Percentiles rank a stretch among this genome's conserved stretches.
Evolutionary conservation across 2,888 invertebrate genomes (phyloP).

Genomic region (Sipha maydis): DNA sequence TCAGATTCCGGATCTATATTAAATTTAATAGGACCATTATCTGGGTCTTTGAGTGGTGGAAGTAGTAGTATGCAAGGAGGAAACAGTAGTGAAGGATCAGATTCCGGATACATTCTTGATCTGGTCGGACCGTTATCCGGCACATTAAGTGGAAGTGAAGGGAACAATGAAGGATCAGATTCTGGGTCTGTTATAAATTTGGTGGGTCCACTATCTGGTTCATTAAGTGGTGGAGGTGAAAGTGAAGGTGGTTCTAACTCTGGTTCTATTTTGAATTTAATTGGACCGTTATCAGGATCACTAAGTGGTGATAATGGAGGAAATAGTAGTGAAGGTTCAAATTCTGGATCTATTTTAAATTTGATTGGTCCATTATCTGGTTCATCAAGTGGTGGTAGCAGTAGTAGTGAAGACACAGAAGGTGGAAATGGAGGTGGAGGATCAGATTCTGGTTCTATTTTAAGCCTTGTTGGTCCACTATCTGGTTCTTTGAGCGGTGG

Average conservation of each 20-base stretch:
- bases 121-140: not conserved
- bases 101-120: not conserved
- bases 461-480: not conserved
- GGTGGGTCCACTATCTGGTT: not conserved
- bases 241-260: conserved; percentile 22
- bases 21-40: conserved; percentile 47
- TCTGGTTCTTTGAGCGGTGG: conserved; percentile 1
- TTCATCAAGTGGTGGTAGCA: conserved; percentile 43
- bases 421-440: conserved; percentile 25
- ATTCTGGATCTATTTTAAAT: not conserved
- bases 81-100: not conserved
- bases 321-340: conserved; percentile 52
- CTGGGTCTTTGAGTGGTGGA: not conserved
- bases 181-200: not conserved
- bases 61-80: not conserved
- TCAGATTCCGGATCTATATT: conserved; percentile 61
- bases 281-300: not conserved
- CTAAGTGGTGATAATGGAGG: conserved; percentile 39
- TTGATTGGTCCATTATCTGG: not conserved
- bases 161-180: conserved; percentile 7
- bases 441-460: conserved; percentile 5
- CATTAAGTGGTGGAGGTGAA: not conserved
- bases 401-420: too few species aligned
- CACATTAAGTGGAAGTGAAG: conserved; percentile 46
- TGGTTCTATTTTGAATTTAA: conserved; percentile 57